Evolutionary conservation across 2,888 invertebrate genomes (phyloP), one percentile per base, ranked within the genome.

Genomic region (Macroteleia sp.): DNA sequence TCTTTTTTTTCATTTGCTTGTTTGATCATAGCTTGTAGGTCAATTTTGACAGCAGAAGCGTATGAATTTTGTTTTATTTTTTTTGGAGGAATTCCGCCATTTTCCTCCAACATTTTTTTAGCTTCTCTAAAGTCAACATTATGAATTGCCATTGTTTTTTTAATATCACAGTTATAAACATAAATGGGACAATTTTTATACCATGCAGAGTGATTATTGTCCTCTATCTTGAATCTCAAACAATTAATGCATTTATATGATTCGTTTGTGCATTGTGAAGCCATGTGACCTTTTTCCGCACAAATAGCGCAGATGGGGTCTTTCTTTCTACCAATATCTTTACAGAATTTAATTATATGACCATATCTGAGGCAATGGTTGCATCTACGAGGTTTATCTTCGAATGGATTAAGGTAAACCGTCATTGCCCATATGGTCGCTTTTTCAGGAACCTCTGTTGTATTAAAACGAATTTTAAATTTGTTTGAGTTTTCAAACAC

Each of bases 1-100:
- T 25, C 25, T 25, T 25, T 25, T 25, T 25, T 25, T 5, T 5
- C 25, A 5, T 5, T 25, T 25, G 25, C 3, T 25, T 25, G 25
- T 3, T 25, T 25, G 6, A 25, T 25, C 3, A 25, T 5, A 6
- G 3, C 25, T 25, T 25, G 3, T 5, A 25, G 6, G 6, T 25
- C 25, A 5, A 25, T 32, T 32, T 32, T 32, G 10, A 10, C 10
- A 32, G 32, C 2, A 10, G 4, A 2, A 2, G 32, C 32, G 10
- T 32, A 32, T 32, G 32, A 32, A 10, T 4, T 6, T 3, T 3
- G 25, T 36, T 3, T 36, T 14, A n/a, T n/a, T 10, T 14, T 12
- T 36, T 14, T 42, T 8, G 46, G 59, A 10, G 61, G 36, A 0
- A 48, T 12, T 1, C 61, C 61, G 1, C 16, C 36, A n/a, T 61